phyloP scores from a whole-genome alignment of 2,113 vertebrate genomes.

The Sterna hirundo region DNA sequence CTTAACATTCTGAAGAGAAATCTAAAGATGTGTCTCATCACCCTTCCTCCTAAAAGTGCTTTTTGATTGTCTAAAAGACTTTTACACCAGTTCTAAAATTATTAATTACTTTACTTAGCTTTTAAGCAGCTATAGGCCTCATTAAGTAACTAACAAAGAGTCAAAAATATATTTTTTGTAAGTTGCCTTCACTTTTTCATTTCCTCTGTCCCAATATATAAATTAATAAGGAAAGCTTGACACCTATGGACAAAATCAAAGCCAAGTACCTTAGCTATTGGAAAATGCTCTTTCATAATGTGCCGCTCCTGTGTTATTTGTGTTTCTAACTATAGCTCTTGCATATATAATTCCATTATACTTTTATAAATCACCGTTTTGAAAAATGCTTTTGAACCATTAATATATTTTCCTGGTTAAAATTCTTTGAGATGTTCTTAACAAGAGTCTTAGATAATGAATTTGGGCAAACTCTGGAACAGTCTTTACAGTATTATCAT shows the following conservation, averaged over 20 bases:
- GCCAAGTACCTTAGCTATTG: neutral
- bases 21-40: constrained; percentile 58
- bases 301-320: constrained; percentile 55
- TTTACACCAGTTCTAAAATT: constrained; percentile 50
- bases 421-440: constrained; percentile 95
- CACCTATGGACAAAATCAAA: constrained; percentile 35
- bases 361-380: constrained; percentile 83
- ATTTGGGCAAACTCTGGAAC: constrained; percentile 99
- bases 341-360: constrained; percentile 85
- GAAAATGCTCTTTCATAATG: constrained; percentile 57
- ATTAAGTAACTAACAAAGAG: constrained; percentile 28
- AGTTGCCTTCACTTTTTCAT: constrained; percentile 17
- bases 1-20: constrained; percentile 70
- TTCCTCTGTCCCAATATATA: constrained; percentile 20
- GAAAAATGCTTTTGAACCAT: constrained; percentile 86
- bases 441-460: constrained; percentile 97
- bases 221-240: constrained; percentile 36
- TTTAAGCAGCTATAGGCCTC: constrained; percentile 41
- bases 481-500: constrained; percentile 99
- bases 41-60: constrained; percentile 56
- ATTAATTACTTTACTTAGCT: constrained; percentile 37
- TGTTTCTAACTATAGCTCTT: constrained; percentile 75
- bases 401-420: constrained; percentile 89
- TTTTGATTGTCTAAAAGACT: constrained; percentile 23
- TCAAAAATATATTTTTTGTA: neutral